Evolutionary conservation across 2,888 invertebrate species (phyloP).

Genomic region (Micropterix aruncella): DNA sequence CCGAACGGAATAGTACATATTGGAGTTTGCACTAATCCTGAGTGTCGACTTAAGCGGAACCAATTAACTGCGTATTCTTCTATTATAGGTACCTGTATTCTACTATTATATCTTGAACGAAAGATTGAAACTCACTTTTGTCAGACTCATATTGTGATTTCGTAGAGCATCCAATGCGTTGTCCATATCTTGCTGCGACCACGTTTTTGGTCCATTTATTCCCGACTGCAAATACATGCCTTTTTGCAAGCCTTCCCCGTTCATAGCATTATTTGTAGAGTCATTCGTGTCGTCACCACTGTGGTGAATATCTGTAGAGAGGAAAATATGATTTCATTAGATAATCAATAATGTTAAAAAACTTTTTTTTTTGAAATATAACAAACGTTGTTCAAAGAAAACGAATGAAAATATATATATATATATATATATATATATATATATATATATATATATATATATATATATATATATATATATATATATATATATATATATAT

Average conservation of each 20-base stretch:
- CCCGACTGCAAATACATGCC: not conserved
- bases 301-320: conserved; percentile 14
- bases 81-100: too few species aligned
- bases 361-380: conserved; percentile 7
- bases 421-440: not conserved
- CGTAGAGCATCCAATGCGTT: conserved; percentile 73
- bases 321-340: too few species aligned
- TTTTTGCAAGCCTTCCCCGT: conserved; percentile 14
- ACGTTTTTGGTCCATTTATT: conserved; percentile 62
- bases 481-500: not conserved
- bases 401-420: too few species aligned
- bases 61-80: too few species aligned
- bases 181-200: conserved; percentile 86
- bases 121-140: conserved; percentile 63
- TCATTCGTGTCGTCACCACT: conserved; percentile 32
- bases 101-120: too few species aligned
- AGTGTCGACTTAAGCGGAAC: too few species aligned
- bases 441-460: not conserved
- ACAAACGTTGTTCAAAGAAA: not conserved
- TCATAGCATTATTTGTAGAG: conserved; percentile 17
- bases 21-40: too few species aligned
- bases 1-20: too few species aligned
- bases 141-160: conserved; percentile 79
- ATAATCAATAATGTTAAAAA: too few species aligned
- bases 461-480: not conserved